phyloP scores from a whole-genome alignment of 2,888 invertebrate genomes.

The Halocaridina rubra region DNA sequence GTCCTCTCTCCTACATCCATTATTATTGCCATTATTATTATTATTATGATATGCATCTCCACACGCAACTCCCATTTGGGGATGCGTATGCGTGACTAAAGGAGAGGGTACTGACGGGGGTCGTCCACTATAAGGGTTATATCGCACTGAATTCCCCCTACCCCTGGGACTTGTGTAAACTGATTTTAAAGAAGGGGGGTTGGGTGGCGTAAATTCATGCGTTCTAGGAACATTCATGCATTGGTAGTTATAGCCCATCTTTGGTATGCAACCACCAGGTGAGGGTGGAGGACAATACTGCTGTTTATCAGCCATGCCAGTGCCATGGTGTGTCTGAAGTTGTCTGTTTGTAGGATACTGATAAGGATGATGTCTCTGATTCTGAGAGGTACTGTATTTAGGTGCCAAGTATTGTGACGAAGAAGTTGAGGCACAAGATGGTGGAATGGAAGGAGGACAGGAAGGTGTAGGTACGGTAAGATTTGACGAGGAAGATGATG shows the following conservation, averaged over 20 bases:
- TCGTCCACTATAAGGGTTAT: conserved; percentile 39
- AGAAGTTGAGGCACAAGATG: conserved; percentile 39
- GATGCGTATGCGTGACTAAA: conserved; percentile 47
- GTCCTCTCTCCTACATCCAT: conserved; percentile 44
- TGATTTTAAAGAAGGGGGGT: conserved; percentile 30
- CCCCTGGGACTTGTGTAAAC: conserved; percentile 29
- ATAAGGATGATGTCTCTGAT: conserved; percentile 45
- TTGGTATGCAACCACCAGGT: not conserved
- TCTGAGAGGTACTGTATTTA: conserved; percentile 36
- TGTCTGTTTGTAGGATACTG: conserved; percentile 30
- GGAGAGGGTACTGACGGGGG: conserved; percentile 44
- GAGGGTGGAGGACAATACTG: conserved; percentile 23
- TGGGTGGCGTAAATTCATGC: conserved; percentile 40
- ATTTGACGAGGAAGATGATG: conserved; percentile 5
- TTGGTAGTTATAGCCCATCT: conserved; percentile 18
- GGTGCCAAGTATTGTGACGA: conserved; percentile 54
- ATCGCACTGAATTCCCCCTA: conserved; percentile 21
- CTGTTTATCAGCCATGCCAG: conserved; percentile 16
- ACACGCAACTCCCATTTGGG: conserved; percentile 19
- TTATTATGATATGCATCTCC: not conserved
- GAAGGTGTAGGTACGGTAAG: not conserved
- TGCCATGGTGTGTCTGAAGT: not conserved
- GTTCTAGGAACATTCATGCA: conserved; percentile 27
- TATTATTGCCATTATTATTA: conserved; percentile 28
- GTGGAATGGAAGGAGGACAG: conserved; percentile 23